phyloP scores from a whole-genome alignment of 2,113 vertebrate genomes.

The Leucopternis melanops region DNA sequence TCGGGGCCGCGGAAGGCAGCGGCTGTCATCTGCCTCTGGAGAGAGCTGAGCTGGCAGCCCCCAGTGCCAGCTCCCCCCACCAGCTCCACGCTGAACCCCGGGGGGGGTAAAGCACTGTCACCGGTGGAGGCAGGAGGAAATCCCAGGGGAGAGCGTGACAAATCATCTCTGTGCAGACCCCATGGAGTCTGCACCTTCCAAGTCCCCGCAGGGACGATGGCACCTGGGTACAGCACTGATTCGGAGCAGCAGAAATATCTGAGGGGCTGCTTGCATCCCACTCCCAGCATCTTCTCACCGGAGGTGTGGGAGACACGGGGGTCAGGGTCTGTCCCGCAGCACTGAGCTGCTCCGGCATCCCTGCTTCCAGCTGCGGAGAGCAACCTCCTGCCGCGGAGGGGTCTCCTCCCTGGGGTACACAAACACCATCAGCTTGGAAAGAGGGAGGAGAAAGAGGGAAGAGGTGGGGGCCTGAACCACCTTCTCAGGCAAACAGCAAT shows the following conservation, averaged over 20 bases:
- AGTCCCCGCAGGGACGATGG: not conserved
- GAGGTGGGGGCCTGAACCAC: not conserved
- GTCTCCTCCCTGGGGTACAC: not conserved
- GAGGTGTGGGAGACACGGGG: not conserved
- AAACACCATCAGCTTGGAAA: not conserved
- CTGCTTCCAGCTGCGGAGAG: not conserved
- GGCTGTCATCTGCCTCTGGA: accelerated
- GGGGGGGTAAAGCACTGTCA: accelerated
- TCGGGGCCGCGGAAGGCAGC: not conserved
- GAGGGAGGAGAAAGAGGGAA: not conserved
- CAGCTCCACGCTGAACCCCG: not conserved
- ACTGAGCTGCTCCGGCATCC: not conserved
- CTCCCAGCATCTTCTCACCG: not conserved
- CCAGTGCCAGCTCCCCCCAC: accelerated
- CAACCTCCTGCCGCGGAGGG: accelerated
- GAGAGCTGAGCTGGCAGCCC: not conserved
- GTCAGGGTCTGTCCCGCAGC: accelerated
- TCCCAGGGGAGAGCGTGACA: not conserved
- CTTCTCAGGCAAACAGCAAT: not conserved
- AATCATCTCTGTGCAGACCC: not conserved
- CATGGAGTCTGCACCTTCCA: not conserved
- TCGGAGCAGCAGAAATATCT: not conserved
- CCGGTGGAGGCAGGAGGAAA: not conserved
- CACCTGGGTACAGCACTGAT: not conserved
- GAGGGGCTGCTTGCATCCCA: not conserved